These are phyloP conservation scores for Henricia sp. DNA, from an alignment of 53 echinoderm and acorn worm species.

Conservation along the genomic window DNA sequence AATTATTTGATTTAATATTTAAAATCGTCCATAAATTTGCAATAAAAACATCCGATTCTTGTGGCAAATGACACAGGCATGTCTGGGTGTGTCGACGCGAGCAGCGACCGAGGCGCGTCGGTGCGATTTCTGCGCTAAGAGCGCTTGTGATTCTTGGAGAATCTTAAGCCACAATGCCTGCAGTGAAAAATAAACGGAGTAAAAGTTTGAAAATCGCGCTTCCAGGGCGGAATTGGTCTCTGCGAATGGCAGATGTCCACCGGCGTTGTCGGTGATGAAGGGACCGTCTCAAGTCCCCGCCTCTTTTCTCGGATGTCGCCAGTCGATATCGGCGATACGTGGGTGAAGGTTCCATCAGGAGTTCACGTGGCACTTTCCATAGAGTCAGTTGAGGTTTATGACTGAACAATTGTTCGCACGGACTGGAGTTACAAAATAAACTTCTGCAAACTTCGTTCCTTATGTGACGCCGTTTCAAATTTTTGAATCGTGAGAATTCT, in stretches of 20 bases:
- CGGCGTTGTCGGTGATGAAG: conserved; percentile 56
- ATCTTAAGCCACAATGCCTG: conserved; percentile 27
- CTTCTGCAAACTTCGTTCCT: conserved; percentile 9
- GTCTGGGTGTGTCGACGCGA: conserved; percentile 17
- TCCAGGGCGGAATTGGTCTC: conserved; percentile 39
- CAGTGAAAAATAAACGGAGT: conserved; percentile 46
- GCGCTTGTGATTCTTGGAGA: conserved; percentile 23
- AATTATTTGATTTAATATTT: conserved; percentile 45
- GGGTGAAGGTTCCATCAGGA: conserved; percentile 55
- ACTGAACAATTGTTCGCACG: conserved; percentile 25
- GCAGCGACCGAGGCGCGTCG: conserved; percentile 25
- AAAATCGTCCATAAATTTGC: conserved; percentile 1
- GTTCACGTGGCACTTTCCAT: conserved; percentile 41
- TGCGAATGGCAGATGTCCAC: conserved; percentile 63
- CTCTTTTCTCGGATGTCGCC: conserved; percentile 56
- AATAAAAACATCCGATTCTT: conserved; percentile 44
- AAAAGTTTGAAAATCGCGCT: conserved; percentile 37
- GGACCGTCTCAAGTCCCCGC: conserved; percentile 56
- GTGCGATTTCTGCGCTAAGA: conserved; percentile 40
- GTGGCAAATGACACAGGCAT: conserved; percentile 6
- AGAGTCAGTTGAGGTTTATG: conserved; percentile 37
- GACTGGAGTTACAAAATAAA: conserved; percentile 20
- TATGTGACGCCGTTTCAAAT: conserved; percentile 19
- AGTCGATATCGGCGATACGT: conserved; percentile 41
- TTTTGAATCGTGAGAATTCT: conserved; percentile 52